Base-by-base conservation (phyloP, 2,888 invertebrate genomes). In the Cataglyphis albicans region DNA sequence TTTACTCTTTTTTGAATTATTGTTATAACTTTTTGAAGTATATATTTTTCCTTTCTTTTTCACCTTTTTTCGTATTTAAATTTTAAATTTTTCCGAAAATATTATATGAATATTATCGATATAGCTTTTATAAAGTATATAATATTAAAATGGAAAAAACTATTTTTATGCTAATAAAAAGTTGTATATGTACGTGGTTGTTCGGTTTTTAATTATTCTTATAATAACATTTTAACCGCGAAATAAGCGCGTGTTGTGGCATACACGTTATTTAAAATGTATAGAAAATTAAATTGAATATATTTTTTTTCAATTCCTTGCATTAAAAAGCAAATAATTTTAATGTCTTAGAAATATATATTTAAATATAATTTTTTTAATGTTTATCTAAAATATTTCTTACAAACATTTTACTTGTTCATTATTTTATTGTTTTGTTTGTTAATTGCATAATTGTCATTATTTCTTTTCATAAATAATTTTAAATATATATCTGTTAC, bases 201-300 rank as follows among this genome's bases (percentile, higher is more conserved):
- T 52, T 18, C 48, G n/a, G n/a, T 52, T 0, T 52, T 2, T 52
- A 52, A 0, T 1, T 48, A 48, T 18, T 18, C 0, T 52, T 52
- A 52, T 6, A 18, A 48, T 18, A 48, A 48, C 18, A 1, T 52
- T 52, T 52, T 52, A n/a, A 52, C 48, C 48, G n/a, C 48, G 7
- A 52, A 52, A 52, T n/a, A 52, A 52, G 7, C 48, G n/a, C 48
- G 7, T 52, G n/a, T 52, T n/a, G n/a, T 52, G 48, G n/a, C n/a
- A 52, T n/a, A 52, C 48, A 52, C n/a, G 48, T 52, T 52, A 52
- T 52, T 52, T 52, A 52, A 48, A 52, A 52, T 52, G 48, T 52
- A 52, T 52, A n/a, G 48, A 52, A 52, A 52, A 52, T n/a, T 52
- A 52, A 52, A 52, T 44, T 18, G 41, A 15, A 41, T 12, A 41